Conservation (phyloP, 1,140 invertebrate species). For the Saccostrea cuccullata region DNA sequence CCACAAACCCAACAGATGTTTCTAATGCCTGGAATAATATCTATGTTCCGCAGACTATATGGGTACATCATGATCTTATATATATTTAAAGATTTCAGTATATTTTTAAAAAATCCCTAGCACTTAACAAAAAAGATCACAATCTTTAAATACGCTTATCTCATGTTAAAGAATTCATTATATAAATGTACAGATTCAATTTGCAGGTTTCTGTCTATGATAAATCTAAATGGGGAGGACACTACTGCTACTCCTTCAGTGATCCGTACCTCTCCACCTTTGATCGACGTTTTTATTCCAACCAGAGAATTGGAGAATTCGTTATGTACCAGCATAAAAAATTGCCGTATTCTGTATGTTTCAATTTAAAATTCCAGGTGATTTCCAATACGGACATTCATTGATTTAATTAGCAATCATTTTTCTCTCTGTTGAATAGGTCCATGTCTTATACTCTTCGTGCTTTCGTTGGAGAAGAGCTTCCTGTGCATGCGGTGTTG, state of each 20-base stretch:
- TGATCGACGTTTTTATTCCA: background rate
- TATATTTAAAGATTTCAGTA: background rate
- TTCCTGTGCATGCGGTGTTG: slow-evolving; percentile 1
- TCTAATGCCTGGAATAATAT: background rate
- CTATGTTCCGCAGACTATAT: background rate
- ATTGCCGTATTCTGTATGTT: background rate
- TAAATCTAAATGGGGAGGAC: background rate
- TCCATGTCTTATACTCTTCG: background rate
- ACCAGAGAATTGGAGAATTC: background rate
- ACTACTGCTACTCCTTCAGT: background rate
- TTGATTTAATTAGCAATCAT: background rate
- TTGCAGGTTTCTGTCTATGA: background rate
- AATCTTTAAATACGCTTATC: background rate
- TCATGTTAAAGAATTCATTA: background rate
- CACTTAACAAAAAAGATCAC: background rate
- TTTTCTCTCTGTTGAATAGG: background rate
- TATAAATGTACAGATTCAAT: background rate
- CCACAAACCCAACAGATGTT: background rate
- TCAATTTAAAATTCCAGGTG: too few species aligned
- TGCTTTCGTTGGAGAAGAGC: background rate
- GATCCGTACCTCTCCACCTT: background rate
- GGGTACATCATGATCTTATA: background rate
- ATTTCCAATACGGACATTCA: background rate
- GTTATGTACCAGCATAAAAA: background rate
- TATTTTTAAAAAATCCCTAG: background rate